Evolutionary conservation across 2,797 vertebrate species (phyloP).

Genomic region (Enteromius afrohamiltoni): DNA sequence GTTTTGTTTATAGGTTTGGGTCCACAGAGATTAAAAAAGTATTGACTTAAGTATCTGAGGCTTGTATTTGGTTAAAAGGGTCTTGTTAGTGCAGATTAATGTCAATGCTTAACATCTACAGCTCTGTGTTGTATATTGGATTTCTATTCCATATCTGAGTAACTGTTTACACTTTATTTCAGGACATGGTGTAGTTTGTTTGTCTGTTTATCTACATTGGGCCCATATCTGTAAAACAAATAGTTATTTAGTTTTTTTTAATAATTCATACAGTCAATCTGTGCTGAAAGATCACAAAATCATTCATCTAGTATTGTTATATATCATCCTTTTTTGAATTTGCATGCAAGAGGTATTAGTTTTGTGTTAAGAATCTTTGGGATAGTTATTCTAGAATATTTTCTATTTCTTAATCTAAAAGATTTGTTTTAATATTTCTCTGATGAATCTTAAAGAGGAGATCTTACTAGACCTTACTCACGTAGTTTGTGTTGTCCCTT

Average conservation of each 20-base stretch:
- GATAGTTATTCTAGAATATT: not conserved
- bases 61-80: not conserved
- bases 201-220: not conserved
- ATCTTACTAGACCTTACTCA: not conserved
- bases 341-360: not conserved
- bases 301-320: not conserved
- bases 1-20: constrained; percentile 9
- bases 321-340: not conserved
- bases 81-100: not conserved
- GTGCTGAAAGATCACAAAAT: constrained; percentile 1
- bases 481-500: too few species aligned
- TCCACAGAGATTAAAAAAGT: not conserved
- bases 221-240: not conserved
- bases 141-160: not conserved
- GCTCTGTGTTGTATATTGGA: not conserved
- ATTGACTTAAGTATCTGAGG: not conserved
- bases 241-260: not conserved
- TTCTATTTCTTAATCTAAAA: not conserved
- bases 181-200: not conserved
- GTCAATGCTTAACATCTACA: not conserved
- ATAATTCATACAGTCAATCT: not conserved
- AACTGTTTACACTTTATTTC: not conserved
- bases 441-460: not conserved
- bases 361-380: not conserved
- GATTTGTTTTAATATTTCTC: not conserved